phyloP scores from a whole-genome alignment of 2,113 vertebrate species.

The Lagopus leucura region DNA sequence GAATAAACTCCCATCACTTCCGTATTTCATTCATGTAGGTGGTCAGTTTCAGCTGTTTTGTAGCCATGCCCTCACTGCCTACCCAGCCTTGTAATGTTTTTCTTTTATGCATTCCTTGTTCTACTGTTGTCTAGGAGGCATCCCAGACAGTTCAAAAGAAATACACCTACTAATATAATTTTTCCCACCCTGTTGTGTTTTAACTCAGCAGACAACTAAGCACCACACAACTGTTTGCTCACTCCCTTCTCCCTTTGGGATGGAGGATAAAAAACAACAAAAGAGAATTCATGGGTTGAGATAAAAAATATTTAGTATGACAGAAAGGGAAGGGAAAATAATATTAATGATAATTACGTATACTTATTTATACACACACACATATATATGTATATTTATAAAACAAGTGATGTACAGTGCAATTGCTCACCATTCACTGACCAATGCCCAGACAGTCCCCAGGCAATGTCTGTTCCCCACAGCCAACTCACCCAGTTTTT shows the following conservation, averaged over 20 bases:
- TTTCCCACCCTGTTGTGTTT: not conserved
- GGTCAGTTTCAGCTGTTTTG: not conserved
- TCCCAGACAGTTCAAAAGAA: not conserved
- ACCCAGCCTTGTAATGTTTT: not conserved
- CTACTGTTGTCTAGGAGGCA: not conserved
- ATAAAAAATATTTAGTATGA: not conserved
- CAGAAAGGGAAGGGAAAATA: not conserved
- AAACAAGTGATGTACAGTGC: not conserved
- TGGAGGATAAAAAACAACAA: not conserved
- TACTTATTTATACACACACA: too few species aligned
- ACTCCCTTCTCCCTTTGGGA: not conserved
- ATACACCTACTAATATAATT: not conserved
- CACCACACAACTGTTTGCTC: not conserved
- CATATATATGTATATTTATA: not conserved
- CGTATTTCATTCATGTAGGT: not conserved
- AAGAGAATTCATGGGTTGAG: not conserved
- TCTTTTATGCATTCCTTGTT: not conserved
- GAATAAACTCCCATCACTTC: not conserved
- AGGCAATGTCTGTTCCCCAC: not conserved
- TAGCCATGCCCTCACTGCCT: not conserved
- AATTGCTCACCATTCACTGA: not conserved
- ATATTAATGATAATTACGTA: not conserved
- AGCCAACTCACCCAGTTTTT: not conserved
- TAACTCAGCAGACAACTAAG: not conserved
- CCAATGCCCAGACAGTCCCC: not conserved